Conservation (phyloP, 2,113 vertebrate species). For the Grus americana region DNA sequence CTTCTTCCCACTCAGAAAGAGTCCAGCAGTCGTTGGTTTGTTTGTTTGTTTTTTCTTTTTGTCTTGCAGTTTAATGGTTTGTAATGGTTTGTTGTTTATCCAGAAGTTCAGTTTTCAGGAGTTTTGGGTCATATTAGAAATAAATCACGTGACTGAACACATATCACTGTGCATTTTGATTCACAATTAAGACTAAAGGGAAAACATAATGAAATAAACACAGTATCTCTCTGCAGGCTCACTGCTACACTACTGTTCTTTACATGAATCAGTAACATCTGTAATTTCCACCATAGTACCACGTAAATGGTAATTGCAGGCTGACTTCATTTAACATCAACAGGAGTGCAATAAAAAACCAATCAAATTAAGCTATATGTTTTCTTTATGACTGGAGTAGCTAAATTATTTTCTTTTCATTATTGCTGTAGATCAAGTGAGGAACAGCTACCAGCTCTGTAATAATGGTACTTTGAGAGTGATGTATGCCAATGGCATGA, state of each 20-base stretch:
- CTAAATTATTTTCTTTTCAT: slow-evolving; percentile 66
- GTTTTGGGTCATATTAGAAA: slow-evolving; percentile 46
- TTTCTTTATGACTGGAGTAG: slow-evolving; percentile 69
- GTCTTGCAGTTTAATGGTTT: slow-evolving; percentile 19
- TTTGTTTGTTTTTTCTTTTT: neutral
- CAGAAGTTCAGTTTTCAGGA: slow-evolving; percentile 55
- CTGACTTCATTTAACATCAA: slow-evolving; percentile 72
- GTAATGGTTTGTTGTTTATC: slow-evolving; percentile 31
- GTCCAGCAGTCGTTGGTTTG: neutral
- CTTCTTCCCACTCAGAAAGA: neutral
- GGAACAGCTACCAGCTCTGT: slow-evolving; percentile 98
- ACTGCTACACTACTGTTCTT: slow-evolving; percentile 71
- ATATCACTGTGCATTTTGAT: slow-evolving; percentile 63
- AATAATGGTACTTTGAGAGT: slow-evolving; percentile 97
- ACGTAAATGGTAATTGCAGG: slow-evolving; percentile 70
- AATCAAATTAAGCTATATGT: slow-evolving; percentile 69
- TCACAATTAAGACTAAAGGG: slow-evolving; percentile 69
- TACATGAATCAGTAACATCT: slow-evolving; percentile 67
- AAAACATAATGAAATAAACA: slow-evolving; percentile 67
- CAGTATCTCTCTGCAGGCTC: slow-evolving; percentile 69
- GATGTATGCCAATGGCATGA: slow-evolving; percentile 98
- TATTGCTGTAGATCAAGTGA: slow-evolving; percentile 91
- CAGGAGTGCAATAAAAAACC: slow-evolving; percentile 71
- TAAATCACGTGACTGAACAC: slow-evolving; percentile 56
- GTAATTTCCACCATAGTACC: slow-evolving; percentile 64